These are phyloP conservation scores for Sphaerodactylus townsendi DNA, from an alignment of 2,113 vertebrate species.

Conservation along the genomic window DNA sequence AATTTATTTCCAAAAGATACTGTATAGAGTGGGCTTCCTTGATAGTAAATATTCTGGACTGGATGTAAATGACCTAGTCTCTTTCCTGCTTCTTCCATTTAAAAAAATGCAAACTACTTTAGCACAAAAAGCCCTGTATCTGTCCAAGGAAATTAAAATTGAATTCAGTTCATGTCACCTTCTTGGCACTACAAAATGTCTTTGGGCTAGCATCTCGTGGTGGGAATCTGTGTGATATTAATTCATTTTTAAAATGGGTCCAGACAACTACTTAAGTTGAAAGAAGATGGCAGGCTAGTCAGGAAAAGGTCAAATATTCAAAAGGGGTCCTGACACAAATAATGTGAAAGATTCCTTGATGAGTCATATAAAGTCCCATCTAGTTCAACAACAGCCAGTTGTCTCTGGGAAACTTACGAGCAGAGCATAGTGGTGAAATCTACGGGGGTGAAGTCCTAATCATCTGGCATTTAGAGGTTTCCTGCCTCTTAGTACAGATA, in stretches of 20 bases:
- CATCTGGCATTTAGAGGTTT: not conserved
- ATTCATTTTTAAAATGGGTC: no score
- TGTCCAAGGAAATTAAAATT: not conserved
- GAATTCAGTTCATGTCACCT: not conserved
- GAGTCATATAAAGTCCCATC: no score
- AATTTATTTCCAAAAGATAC: not conserved
- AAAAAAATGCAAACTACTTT: not conserved
- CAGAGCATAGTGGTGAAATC: not conserved
- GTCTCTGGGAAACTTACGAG: not conserved
- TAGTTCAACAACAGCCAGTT: no score
- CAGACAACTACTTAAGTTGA: not conserved
- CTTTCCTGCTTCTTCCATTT: not conserved
- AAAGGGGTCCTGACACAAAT: not conserved
- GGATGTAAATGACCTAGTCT: not conserved
- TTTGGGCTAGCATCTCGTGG: no score
- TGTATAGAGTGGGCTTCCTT: not conserved
- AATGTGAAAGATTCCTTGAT: no score
- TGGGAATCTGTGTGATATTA: not conserved
- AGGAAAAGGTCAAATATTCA: not conserved
- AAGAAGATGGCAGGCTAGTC: not conserved
- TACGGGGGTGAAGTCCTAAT: not conserved
- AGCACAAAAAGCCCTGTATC: not conserved
- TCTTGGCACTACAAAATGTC: not conserved
- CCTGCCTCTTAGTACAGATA: not conserved
- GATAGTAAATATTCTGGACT: not conserved